phyloP scores from a whole-genome alignment of 2,797 vertebrate species.

The Pangasius macronema region DNA sequence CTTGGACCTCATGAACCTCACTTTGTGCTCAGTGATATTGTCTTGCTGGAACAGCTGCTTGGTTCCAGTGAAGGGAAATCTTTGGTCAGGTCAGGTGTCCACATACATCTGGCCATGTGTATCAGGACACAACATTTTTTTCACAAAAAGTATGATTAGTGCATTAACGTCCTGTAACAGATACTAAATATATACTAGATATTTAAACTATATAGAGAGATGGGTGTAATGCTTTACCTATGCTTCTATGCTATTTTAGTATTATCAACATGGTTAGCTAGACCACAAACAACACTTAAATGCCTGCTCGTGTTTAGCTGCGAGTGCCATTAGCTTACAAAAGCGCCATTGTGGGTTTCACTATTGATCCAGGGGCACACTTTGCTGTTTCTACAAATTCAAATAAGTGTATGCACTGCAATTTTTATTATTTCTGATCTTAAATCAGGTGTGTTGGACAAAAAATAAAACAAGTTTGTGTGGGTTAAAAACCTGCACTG shows the following conservation, averaged over 20 bases:
- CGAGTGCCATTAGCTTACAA: neutral
- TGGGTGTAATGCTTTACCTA: neutral
- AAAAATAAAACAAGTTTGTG: neutral
- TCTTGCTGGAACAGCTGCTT: neutral
- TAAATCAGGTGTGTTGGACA: neutral
- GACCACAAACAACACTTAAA: neutral
- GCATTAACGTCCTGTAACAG: neutral
- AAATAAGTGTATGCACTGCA: neutral
- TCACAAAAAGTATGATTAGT: neutral
- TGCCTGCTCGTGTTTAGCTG: neutral
- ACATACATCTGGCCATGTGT: neutral
- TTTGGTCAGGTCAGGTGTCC: neutral
- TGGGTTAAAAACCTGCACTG: slow-evolving; percentile 1
- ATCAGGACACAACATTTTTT: neutral
- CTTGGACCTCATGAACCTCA: neutral
- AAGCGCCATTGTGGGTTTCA: neutral
- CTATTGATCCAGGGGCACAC: neutral
- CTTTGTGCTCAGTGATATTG: neutral
- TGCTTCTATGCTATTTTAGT: neutral
- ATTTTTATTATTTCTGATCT: neutral
- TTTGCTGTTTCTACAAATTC: neutral
- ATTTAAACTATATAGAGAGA: neutral
- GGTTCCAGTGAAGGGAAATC: neutral
- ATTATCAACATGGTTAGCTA: neutral
- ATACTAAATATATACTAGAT: neutral